Evolutionary conservation across 2,797 vertebrate genomes (phyloP).

Genomic region (Enteromius treurensis): DNA sequence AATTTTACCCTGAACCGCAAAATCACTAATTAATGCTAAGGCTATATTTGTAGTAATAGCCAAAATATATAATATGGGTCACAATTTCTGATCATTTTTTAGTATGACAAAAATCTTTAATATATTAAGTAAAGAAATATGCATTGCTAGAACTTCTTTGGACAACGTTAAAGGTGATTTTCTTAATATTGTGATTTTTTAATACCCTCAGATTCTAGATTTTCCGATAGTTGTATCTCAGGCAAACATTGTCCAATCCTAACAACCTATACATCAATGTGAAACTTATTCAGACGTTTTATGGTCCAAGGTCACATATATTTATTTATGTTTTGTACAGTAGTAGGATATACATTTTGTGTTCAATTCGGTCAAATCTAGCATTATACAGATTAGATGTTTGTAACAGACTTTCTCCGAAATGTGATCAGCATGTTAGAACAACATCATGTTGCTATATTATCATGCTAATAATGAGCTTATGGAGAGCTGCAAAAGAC

Average conservation of each 20-base stretch:
- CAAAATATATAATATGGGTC: too few species aligned
- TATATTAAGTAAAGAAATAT: too few species aligned
- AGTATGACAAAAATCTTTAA: too few species aligned
- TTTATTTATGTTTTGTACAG: not conserved
- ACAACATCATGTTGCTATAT: conserved; percentile 31
- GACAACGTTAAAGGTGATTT: not conserved
- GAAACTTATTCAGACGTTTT: not conserved
- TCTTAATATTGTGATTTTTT: not conserved
- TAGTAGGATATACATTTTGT: not conserved
- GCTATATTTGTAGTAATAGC: not conserved
- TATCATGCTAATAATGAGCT: conserved; percentile 59
- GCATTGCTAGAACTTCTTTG: not conserved
- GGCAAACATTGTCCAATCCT: not conserved
- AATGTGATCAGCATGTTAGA: conserved; percentile 35
- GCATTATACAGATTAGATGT: not conserved
- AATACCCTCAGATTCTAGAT: not conserved
- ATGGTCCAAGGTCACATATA: not conserved
- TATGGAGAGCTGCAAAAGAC: conserved; percentile 53
- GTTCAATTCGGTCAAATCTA: not conserved
- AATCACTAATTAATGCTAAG: too few species aligned
- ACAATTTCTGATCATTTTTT: too few species aligned
- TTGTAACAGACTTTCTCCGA: conserved; percentile 3
- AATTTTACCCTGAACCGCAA: too few species aligned
- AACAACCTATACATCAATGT: not conserved
- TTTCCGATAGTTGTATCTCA: not conserved